Evolutionary conservation across 2,797 vertebrate species (phyloP).

Genomic region (Carcharodon carcharias): DNA sequence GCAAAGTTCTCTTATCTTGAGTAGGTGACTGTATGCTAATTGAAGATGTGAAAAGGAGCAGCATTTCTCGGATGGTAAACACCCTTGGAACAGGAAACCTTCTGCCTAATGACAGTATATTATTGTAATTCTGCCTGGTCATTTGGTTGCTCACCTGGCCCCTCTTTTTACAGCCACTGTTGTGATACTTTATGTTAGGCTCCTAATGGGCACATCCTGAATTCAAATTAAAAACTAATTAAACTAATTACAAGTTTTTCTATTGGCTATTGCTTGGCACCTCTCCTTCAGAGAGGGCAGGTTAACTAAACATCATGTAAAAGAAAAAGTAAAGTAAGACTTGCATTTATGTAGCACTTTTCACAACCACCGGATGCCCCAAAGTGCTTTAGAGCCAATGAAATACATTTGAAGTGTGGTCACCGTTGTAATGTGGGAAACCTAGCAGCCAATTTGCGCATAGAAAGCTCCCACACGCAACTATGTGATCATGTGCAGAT

Average conservation of each 20-base stretch:
- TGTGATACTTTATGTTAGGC: background rate
- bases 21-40: background rate
- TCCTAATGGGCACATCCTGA: background rate
- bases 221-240: background rate
- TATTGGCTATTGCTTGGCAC: background rate
- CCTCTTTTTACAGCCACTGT: background rate
- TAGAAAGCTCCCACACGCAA: too few relatives aligned
- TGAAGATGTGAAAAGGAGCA: background rate
- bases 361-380: too few relatives aligned
- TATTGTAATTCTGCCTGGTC: background rate
- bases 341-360: too few relatives aligned
- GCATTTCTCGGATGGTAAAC: background rate
- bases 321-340: too few relatives aligned
- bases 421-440: too few relatives aligned
- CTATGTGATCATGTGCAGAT: too few relatives aligned
- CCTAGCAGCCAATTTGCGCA: too few relatives aligned
- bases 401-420: too few relatives aligned
- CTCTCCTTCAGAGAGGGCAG: background rate
- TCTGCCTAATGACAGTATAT: background rate
- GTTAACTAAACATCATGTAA: background rate
- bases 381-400: too few relatives aligned
- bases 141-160: background rate
- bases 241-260: background rate
- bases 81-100: background rate
- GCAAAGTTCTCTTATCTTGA: background rate